Evolutionary conservation across 2,797 vertebrate species (phyloP).

Genomic region (Pseudochirops corinnae): DNA sequence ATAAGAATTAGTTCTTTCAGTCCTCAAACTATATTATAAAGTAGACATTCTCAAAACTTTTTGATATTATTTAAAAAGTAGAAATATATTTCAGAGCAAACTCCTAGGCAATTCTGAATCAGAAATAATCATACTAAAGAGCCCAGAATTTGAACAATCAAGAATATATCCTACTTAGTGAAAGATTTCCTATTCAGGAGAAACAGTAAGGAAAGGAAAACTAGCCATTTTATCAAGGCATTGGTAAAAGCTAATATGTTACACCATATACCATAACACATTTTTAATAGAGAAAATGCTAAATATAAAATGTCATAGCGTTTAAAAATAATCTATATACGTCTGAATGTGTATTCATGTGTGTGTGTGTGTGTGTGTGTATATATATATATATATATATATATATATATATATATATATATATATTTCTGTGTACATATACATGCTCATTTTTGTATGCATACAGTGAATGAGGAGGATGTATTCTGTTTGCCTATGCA

Average conservation of each 20-base stretch:
- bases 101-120: not conserved
- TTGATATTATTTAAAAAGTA: conserved; percentile 13
- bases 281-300: not conserved
- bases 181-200: not conserved
- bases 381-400: no score
- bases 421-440: not conserved
- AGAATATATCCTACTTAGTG: not conserved
- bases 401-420: no score
- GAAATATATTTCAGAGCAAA: not conserved
- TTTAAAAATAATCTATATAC: not conserved
- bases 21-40: not conserved
- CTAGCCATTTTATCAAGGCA: not conserved
- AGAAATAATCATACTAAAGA: conserved; percentile 4
- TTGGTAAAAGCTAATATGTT: not conserved
- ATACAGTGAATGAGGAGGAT: no score
- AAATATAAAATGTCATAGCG: not conserved
- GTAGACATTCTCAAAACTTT: not conserved
- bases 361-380: not conserved
- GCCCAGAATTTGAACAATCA: not conserved
- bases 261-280: not conserved
- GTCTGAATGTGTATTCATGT: not conserved
- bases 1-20: not conserved
- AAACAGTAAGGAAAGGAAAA: not conserved
- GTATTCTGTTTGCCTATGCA: not conserved
- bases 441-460: not conserved